Base-by-base conservation (phyloP, 2,888 invertebrate genomes). In the Anarsia innoxiella region DNA sequence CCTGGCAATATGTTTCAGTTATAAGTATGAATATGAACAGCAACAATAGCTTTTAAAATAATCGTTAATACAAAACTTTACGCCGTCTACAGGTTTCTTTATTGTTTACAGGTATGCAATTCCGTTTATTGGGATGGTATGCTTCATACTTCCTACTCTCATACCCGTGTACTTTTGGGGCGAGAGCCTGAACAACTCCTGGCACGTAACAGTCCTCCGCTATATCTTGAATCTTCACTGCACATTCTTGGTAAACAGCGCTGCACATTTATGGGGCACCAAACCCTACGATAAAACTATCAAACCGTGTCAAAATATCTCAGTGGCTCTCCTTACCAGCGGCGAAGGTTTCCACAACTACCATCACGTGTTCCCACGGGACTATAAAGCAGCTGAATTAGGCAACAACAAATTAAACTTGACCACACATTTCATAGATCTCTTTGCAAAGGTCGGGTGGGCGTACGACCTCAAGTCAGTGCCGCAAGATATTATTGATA, bases 171-270 rank as follows among this genome's bases (percentile, higher is more conserved):
- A 80, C 48, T 66, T 76, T 42, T 90, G 89, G 88, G 83, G 78
- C 1, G 91, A 91, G 59, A 71, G 53, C 2, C 57, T 68, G 12
- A 49, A 32, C 37, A 67, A 66, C 44, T 55, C 76, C 1, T 78
- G 72, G 70, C 63, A 70, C 42, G 51, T 75, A 0, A 51, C 58
- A 2, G 66, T 84, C 26, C 51, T 88, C 11, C 78, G 90, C 6
- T 90, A 89, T 64, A 68, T 77, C 6, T 56, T 79, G 39, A 80
- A 79, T n/a, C 74, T 90, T n/a, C 87, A 91, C 63, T 34, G 40
- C 8, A 30, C 41, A 0, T 90, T 89, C 88, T 66, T 87, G 11
- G 88, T 90, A n/a, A 91, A 90, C 71, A 88, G 88, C 49, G 86
- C 86, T 6, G 90, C 90, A 4, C 90, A 90, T 56, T 51, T 73